A percentile compares a stretch with the other conserved stretches of the same genome.
These are phyloP conservation scores for Australoheros facetus DNA, from an alignment of 2,797 vertebrate genomes.

Conservation along the genomic window DNA sequence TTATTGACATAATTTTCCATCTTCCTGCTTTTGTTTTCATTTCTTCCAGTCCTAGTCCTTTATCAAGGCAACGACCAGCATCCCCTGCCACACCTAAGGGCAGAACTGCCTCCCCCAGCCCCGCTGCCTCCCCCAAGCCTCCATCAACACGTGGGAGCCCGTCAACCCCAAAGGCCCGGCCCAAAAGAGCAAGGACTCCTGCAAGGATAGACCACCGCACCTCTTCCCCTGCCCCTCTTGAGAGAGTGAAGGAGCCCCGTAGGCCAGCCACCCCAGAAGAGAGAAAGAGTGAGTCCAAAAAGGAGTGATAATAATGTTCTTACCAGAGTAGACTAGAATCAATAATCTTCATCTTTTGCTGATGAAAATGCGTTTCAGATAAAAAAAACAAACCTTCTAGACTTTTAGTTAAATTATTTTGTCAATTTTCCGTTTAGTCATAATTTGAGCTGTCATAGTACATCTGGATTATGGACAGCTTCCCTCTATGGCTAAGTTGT, in stretches of 20 bases:
- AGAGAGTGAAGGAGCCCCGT: conserved; percentile 63
- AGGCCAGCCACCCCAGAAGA: conserved; percentile 73
- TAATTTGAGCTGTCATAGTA: background rate
- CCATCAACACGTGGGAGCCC: conserved; percentile 77
- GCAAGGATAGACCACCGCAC: conserved; percentile 75
- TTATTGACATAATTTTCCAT: background rate
- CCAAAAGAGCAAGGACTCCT: conserved; percentile 81
- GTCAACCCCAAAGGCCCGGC: conserved; percentile 83
- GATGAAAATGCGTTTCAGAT: too few species aligned
- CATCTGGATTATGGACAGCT: conserved; percentile 6
- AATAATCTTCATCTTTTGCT: too few species aligned
- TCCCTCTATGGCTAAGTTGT: conserved; percentile 15
- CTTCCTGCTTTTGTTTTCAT: background rate
- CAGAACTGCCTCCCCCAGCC: conserved; percentile 81
- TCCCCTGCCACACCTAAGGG: conserved; percentile 86
- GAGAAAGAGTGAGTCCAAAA: conserved; percentile 67
- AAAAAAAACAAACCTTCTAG: too few species aligned
- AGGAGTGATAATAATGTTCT: background rate
- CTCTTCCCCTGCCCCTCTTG: conserved; percentile 66
- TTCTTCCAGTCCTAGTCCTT: conserved; percentile 80
- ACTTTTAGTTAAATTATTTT: too few species aligned
- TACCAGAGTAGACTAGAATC: background rate
- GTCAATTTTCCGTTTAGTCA: too few species aligned
- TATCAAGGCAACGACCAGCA: conserved; percentile 84
- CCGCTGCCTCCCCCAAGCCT: conserved; percentile 75